phyloP scores from a whole-genome alignment of 2,888 invertebrate species.

The Yponomeuta sedellus region DNA sequence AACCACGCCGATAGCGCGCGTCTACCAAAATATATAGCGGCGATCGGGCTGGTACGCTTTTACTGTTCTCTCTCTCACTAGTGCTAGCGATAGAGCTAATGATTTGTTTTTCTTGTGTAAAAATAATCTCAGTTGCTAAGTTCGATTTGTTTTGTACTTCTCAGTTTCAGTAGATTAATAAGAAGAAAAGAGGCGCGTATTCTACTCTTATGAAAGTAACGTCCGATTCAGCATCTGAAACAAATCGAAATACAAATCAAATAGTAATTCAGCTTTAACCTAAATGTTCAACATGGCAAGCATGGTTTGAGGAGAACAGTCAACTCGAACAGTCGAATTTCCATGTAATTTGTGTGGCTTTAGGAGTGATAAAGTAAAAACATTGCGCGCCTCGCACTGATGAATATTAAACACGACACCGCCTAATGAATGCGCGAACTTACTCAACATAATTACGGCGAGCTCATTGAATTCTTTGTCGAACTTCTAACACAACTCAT shows the following conservation, averaged over 20 bases:
- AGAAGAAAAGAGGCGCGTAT: conserved; percentile 33
- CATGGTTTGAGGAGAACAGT: background rate
- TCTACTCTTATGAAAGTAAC: conserved; percentile 49
- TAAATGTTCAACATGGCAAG: background rate
- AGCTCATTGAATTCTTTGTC: conserved; percentile 60
- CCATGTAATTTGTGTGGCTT: conserved; percentile 57
- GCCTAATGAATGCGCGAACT: conserved; percentile 58
- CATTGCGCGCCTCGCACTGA: conserved; percentile 35
- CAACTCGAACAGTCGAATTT: conserved; percentile 36
- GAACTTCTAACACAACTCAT: conserved; percentile 43
- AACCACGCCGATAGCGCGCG: conserved; percentile 58
- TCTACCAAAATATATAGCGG: conserved; percentile 50
- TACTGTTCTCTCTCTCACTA: conserved; percentile 15
- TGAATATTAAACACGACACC: conserved; percentile 62
- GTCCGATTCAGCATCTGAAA: conserved; percentile 73
- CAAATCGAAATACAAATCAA: conserved; percentile 35
- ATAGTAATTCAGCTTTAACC: background rate
- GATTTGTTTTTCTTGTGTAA: conserved; percentile 2
- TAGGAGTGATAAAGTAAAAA: conserved; percentile 47
- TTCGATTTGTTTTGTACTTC: conserved; percentile 65
- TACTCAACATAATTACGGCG: conserved; percentile 57
- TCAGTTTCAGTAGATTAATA: background rate
- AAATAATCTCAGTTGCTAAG: conserved; percentile 35
- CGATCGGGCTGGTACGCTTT: conserved; percentile 35
- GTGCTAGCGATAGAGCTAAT: conserved; percentile 4